Evolutionary conservation across 2,797 vertebrate species (phyloP).

Genomic region (Alectoris magna): DNA sequence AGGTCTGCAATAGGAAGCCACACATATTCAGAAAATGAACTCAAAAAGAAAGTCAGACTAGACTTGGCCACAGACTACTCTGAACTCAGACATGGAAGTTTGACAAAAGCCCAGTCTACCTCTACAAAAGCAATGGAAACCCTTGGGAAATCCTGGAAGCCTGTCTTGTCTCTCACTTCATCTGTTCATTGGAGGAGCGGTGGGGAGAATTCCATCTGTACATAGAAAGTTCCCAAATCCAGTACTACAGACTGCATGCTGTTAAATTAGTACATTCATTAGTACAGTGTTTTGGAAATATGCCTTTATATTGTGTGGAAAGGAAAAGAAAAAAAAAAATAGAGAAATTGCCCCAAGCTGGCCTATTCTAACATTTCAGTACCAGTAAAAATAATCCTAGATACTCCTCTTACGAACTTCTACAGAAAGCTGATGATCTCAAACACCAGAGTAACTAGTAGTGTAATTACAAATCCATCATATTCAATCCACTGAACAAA

Average conservation of each 20-base stretch:
- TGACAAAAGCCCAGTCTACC: conserved; percentile 17
- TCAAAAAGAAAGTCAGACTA: conserved; percentile 27
- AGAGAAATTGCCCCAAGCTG: not conserved
- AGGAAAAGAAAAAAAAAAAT: not conserved
- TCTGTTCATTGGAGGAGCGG: conserved; percentile 8
- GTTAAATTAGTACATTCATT: conserved; percentile 53
- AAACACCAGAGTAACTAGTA: not conserved
- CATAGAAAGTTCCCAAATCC: conserved; percentile 29
- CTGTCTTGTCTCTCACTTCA: conserved; percentile 62
- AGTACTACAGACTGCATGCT: conserved; percentile 13
- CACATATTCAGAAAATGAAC: conserved; percentile 29
- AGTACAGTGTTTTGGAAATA: conserved; percentile 45
- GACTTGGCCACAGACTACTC: conserved; percentile 11
- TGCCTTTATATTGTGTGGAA: conserved; percentile 7
- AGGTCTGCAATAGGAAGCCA: conserved; percentile 37
- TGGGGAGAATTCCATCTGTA: conserved; percentile 46
- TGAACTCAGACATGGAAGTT: conserved; percentile 19
- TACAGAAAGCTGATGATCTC: not conserved
- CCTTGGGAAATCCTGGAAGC: conserved; percentile 40
- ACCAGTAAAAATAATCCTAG: not conserved
- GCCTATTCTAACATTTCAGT: not conserved
- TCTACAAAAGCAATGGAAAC: conserved; percentile 14
- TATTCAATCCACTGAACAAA: not conserved
- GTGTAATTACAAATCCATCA: not conserved
- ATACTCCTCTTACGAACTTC: not conserved